Conservation (phyloP, 2,888 invertebrate genomes). For the Aleiodes leptofemur region DNA sequence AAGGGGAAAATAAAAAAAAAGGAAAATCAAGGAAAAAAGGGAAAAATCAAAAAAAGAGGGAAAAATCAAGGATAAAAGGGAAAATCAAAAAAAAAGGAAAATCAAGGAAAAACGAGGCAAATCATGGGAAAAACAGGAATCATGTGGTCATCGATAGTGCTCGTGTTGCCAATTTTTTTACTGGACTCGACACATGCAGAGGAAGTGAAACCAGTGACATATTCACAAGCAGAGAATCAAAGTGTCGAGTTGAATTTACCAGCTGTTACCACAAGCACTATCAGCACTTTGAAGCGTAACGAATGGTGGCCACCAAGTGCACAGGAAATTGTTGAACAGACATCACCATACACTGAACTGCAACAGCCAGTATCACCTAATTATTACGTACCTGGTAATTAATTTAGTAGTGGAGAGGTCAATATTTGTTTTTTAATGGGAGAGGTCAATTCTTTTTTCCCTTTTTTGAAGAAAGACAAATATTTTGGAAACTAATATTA, state of each 20-base stretch:
- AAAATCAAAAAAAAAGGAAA: conserved; percentile 1
- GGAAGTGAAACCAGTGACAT: conserved; percentile 34
- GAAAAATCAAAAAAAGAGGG: too few species aligned
- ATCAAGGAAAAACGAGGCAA: conserved; percentile 24
- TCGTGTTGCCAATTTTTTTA: conserved; percentile 35
- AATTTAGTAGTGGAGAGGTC: neutral
- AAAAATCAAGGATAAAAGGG: too few species aligned
- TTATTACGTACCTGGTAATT: conserved; percentile 64
- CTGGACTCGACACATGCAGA: conserved; percentile 35
- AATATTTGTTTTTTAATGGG: neutral
- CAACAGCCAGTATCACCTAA: conserved; percentile 54
- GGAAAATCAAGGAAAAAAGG: too few species aligned
- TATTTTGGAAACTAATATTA: too few species aligned
- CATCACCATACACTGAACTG: conserved; percentile 48
- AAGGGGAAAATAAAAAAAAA: too few species aligned
- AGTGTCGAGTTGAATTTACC: conserved; percentile 31
- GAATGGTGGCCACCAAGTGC: conserved; percentile 57
- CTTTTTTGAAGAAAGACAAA: too few species aligned
- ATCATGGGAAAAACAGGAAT: neutral
- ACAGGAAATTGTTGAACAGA: conserved; percentile 50
- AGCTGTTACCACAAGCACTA: conserved; percentile 36
- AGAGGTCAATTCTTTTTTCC: conserved; percentile 7
- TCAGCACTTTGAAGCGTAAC: conserved; percentile 34
- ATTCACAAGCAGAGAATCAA: conserved; percentile 49
- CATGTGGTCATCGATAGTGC: conserved; percentile 9